Conservation (phyloP, 1,140 invertebrate genomes). For the Steinernema feltiae region DNA sequence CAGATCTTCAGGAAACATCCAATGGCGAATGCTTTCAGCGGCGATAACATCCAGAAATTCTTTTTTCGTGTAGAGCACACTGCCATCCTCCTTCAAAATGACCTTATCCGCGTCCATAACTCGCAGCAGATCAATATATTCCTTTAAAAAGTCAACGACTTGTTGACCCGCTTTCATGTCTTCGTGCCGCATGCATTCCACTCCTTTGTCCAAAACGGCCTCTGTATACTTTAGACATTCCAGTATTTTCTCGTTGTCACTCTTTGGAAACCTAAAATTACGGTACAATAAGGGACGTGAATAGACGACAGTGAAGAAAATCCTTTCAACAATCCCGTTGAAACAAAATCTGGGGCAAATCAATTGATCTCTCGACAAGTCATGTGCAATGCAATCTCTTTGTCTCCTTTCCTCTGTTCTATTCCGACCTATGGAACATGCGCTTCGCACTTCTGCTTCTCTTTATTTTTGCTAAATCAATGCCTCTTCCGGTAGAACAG, state of each 20-base stretch:
- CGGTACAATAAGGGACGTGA: too few species aligned
- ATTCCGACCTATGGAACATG: not conserved
- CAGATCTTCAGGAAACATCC: conserved; percentile 16
- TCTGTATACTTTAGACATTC: not conserved
- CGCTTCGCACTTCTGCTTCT: not conserved
- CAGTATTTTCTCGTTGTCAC: not conserved
- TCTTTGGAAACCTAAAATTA: not conserved
- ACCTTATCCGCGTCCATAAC: too few species aligned
- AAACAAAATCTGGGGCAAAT: not conserved
- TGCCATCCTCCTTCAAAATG: too few species aligned
- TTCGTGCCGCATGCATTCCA: not conserved
- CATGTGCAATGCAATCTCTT: not conserved
- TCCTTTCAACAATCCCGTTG: too few species aligned
- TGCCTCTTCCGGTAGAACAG: too few species aligned
- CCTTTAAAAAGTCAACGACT: not conserved
- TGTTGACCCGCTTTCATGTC: not conserved
- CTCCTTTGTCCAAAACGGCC: not conserved
- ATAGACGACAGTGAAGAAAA: not conserved
- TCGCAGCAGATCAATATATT: not conserved
- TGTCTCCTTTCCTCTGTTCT: not conserved
- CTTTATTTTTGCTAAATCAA: not conserved
- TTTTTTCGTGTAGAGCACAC: not conserved
- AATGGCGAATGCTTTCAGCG: not conserved
- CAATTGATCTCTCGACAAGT: not conserved
- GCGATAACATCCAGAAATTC: not conserved